These are phyloP conservation scores for Ophioninae sp. DNA, from an alignment of 2,888 invertebrate species.

Conservation along the genomic window DNA sequence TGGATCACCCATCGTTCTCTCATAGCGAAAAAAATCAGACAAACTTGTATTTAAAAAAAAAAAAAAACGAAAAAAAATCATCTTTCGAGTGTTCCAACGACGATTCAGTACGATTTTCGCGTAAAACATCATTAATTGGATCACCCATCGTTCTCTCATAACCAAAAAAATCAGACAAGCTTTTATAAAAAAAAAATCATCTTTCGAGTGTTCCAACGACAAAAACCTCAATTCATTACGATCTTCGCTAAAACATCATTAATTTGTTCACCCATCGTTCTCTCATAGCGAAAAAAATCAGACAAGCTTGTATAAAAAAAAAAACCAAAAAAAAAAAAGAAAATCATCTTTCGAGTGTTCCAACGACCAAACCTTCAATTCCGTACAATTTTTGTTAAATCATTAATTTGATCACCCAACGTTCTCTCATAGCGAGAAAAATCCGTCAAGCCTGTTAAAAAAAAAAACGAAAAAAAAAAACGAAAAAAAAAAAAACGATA, in stretches of 20 bases:
- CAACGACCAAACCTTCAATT: too few species aligned
- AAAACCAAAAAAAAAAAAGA: neutral
- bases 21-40: too few species aligned
- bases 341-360: too few species aligned
- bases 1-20: too few species aligned
- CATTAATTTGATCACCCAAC: neutral
- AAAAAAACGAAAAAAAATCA: too few species aligned
- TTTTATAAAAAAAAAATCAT: too few species aligned
- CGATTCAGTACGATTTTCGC: neutral
- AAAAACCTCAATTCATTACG: too few species aligned
- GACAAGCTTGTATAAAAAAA: neutral
- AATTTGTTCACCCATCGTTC: neutral
- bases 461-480: too few species aligned
- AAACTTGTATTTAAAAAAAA: neutral
- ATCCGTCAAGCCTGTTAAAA: too few species aligned
- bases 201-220: too few species aligned
- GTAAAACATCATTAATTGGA: neutral
- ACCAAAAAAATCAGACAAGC: constrained; percentile 4
- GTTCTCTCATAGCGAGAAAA: neutral
- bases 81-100: too few species aligned
- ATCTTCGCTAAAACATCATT: neutral
- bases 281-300: neutral
- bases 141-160: neutral
- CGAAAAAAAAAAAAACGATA: neutral
- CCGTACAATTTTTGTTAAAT: neutral